Evolutionary conservation across 2,888 invertebrate species (phyloP).

Genomic region (Crossocerus cetratus): DNA sequence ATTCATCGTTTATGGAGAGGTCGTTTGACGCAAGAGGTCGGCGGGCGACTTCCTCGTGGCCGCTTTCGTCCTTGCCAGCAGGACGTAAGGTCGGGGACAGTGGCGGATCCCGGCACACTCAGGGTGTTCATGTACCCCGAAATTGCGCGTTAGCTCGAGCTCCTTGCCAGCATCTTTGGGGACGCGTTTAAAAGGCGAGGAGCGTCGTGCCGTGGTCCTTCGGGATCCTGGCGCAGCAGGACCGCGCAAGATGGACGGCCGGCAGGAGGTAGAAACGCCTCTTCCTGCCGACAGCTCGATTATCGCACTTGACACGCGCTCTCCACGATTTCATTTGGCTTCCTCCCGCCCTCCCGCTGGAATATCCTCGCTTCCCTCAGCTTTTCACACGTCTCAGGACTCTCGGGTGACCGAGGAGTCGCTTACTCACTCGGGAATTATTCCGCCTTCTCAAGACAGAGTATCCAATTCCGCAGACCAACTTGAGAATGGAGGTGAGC

Average conservation of each 20-base stretch:
- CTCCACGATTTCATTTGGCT: neutral
- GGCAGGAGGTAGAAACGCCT: slow-evolving; percentile 26
- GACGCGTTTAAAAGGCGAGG: slow-evolving; percentile 47
- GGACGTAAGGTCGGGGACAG: neutral
- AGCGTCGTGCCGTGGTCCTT: neutral
- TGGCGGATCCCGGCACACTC: slow-evolving; percentile 16
- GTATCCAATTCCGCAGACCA: too few relatives aligned
- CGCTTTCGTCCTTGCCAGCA: slow-evolving; percentile 1
- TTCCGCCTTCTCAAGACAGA: too few relatives aligned
- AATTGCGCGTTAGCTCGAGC: slow-evolving; percentile 68
- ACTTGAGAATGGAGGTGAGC: too few relatives aligned
- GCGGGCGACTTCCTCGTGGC: neutral
- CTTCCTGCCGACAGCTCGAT: slow-evolving; percentile 32
- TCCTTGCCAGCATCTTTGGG: slow-evolving; percentile 52
- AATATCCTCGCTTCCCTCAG: too few relatives aligned
- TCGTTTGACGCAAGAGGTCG: neutral
- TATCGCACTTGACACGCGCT: slow-evolving; percentile 38
- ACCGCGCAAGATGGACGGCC: slow-evolving; percentile 26
- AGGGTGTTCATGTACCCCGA: slow-evolving; percentile 68
- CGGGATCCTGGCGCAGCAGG: slow-evolving; percentile 36
- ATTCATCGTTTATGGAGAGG: neutral
- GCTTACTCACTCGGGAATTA: too few relatives aligned
- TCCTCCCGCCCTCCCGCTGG: neutral
- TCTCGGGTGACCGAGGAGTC: too few relatives aligned
- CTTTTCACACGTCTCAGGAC: too few relatives aligned